These are phyloP conservation scores for Andrena chrysosceles DNA, from an alignment of 2,888 invertebrate genomes.

Conservation along the genomic window DNA sequence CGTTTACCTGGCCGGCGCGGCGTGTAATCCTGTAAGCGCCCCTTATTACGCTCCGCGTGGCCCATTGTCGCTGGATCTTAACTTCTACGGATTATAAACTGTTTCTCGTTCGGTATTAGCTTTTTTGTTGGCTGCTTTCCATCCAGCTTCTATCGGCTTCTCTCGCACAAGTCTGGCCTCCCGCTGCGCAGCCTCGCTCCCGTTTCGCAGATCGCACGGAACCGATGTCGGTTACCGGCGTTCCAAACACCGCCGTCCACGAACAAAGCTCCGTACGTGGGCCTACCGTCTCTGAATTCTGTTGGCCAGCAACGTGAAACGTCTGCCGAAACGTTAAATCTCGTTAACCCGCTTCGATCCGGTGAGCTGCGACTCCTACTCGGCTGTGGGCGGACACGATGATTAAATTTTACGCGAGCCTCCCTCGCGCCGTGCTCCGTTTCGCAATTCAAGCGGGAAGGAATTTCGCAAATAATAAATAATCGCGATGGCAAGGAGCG, in stretches of 20 bases:
- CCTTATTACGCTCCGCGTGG: slow-evolving; percentile 83
- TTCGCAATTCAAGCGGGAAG: slow-evolving; percentile 17
- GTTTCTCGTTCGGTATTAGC: slow-evolving; percentile 79
- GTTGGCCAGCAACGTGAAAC: no score
- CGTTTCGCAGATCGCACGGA: slow-evolving; percentile 48
- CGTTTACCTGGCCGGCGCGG: slow-evolving; percentile 72
- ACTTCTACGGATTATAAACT: slow-evolving; percentile 84
- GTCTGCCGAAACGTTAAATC: no score
- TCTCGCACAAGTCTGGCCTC: slow-evolving; percentile 57
- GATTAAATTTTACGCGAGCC: not conserved
- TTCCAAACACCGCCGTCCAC: not conserved
- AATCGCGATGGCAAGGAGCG: slow-evolving; percentile 41
- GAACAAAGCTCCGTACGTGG: not conserved
- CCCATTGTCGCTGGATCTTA: slow-evolving; percentile 82
- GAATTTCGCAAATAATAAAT: slow-evolving; percentile 66
- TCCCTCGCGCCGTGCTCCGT: slow-evolving; percentile 13
- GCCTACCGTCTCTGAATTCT: no score
- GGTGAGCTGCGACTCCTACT: no score
- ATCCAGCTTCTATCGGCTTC: slow-evolving; percentile 44
- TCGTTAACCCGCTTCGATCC: no score
- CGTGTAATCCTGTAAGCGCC: slow-evolving; percentile 82
- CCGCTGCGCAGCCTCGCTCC: slow-evolving; percentile 72
- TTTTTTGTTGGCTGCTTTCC: slow-evolving; percentile 67
- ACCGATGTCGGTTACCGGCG: slow-evolving; percentile 2
- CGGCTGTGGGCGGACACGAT: no score